Percentiles rank a stretch among this genome's conserved stretches.
phyloP scores from a whole-genome alignment of 1,140 invertebrate genomes.

The Calycopis cecrops region DNA sequence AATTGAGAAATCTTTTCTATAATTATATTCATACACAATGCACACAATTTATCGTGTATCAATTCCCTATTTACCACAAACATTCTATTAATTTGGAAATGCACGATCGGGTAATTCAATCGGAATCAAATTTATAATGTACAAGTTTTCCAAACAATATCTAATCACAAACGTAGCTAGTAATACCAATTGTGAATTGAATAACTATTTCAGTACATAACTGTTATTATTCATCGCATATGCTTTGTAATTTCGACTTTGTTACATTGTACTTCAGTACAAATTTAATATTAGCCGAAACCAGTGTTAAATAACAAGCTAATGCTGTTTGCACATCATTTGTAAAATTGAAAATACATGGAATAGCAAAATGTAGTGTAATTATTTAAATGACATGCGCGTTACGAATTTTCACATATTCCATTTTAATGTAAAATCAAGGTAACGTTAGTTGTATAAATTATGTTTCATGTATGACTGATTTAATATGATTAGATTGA shows the following conservation, averaged over 20 bases:
- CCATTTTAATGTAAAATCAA: slow-evolving; percentile 6
- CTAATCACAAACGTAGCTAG: slow-evolving; percentile 7
- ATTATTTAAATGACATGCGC: slow-evolving; percentile 17
- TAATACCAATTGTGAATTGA: slow-evolving; percentile 6
- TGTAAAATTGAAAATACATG: slow-evolving; percentile 22
- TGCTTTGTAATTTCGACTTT: slow-evolving; percentile 3
- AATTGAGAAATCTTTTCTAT: no score
- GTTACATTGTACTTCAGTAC: slow-evolving; percentile 4
- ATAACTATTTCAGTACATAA: slow-evolving; percentile 9
- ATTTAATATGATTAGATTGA: no score
- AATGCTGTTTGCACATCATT: slow-evolving; percentile 32
- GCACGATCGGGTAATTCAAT: not conserved
- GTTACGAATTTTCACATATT: not conserved
- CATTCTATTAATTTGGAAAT: not conserved
- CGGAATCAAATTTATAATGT: slow-evolving; percentile 9
- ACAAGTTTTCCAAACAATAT: slow-evolving; percentile 9
- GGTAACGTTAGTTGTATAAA: not conserved
- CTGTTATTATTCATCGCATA: not conserved
- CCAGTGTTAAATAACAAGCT: slow-evolving; percentile 25
- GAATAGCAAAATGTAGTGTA: slow-evolving; percentile 18
- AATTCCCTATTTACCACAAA: not conserved
- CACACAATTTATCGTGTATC: no score
- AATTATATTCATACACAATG: no score
- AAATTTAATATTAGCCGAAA: slow-evolving; percentile 13
- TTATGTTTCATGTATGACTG: not conserved